Percentiles rank a stretch among this genome's conserved stretches.
phyloP scores from a whole-genome alignment of 2,888 invertebrate genomes.

The Rotaria sp. region DNA sequence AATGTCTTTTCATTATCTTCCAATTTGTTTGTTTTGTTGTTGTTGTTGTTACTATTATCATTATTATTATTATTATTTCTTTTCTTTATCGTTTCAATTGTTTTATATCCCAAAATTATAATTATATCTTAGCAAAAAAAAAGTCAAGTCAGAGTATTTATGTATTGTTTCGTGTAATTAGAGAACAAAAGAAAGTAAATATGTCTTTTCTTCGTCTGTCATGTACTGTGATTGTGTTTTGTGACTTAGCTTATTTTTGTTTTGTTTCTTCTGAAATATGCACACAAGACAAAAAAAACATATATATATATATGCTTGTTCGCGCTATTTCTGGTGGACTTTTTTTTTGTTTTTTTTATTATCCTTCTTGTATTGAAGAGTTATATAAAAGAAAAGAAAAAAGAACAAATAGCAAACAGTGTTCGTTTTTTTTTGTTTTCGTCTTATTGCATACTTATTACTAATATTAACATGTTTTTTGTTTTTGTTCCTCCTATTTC shows the following conservation, averaged over 20 bases:
- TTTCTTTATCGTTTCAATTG: not conserved
- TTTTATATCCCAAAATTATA: not conserved
- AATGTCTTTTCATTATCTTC: not conserved
- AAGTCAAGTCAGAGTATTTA: constrained; percentile 24
- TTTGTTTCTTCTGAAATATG: not conserved
- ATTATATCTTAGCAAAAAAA: not conserved
- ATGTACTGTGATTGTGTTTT: constrained; percentile 10
- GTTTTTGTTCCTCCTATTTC: not conserved
- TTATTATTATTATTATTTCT: not conserved
- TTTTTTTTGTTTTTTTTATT: not conserved
- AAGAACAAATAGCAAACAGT: not conserved
- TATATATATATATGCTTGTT: not conserved
- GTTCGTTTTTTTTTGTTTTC: not conserved
- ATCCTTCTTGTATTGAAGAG: not conserved
- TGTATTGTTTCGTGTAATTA: constrained; percentile 15
- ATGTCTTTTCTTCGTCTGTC: not conserved
- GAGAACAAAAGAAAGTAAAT: not conserved
- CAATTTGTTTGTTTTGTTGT: not conserved
- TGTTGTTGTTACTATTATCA: not conserved
- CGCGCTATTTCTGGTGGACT: not conserved
- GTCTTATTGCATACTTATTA: constrained; percentile 7
- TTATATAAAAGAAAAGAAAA: not conserved
- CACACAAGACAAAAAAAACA: not conserved
- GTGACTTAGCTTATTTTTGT: constrained; percentile 8
- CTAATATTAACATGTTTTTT: not conserved